Percentiles rank a stretch among this genome's conserved stretches.
phyloP scores from a whole-genome alignment of 2,888 invertebrate species.

The Sympetrum striolatum region DNA sequence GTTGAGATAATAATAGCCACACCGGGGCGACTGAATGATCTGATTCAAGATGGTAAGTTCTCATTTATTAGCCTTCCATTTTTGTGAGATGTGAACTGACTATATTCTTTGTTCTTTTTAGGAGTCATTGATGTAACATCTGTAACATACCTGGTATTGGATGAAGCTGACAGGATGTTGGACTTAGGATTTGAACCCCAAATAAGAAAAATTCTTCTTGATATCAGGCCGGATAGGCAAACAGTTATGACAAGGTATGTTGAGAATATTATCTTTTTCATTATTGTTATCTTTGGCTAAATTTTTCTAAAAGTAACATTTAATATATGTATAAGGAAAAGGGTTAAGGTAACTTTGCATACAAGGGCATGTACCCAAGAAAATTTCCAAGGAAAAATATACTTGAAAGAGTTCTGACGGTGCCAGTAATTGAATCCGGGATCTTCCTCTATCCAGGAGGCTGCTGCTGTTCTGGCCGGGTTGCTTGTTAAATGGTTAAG shows the following conservation, averaged over 20 bases:
- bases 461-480: too few species aligned
- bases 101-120: conserved; percentile 48
- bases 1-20: conserved; percentile 96
- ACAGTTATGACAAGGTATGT: conserved; percentile 90
- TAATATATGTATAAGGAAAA: too few species aligned
- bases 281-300: too few species aligned
- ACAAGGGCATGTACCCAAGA: too few species aligned
- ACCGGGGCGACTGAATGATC: conserved; percentile 90
- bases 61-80: neutral
- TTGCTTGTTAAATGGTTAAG: too few species aligned
- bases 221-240: conserved; percentile 86
- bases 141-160: conserved; percentile 88
- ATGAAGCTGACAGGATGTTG: conserved; percentile 90
- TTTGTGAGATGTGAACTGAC: conserved; percentile 49
- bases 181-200: conserved; percentile 89
- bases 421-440: too few species aligned
- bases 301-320: too few species aligned
- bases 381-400: too few species aligned
- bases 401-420: too few species aligned
- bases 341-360: too few species aligned
- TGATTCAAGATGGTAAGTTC: conserved; percentile 68
- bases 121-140: conserved; percentile 75
- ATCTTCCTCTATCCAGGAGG: too few species aligned
- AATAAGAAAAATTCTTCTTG: conserved; percentile 82
- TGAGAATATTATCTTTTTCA: neutral